Conservation (phyloP, 1,140 invertebrate genomes). For the Eciton burchellii region DNA sequence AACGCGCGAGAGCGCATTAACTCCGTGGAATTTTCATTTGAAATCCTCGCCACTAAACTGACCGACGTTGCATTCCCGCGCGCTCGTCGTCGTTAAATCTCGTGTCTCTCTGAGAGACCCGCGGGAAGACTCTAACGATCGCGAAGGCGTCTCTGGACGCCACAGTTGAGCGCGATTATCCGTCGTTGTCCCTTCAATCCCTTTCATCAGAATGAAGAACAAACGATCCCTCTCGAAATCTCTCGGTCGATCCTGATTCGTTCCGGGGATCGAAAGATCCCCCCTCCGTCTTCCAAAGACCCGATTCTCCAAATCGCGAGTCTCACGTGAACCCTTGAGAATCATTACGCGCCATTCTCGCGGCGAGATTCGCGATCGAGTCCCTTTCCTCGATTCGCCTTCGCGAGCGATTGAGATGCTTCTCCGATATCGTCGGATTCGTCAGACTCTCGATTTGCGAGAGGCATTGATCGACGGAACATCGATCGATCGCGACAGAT, state of each 20-base stretch:
- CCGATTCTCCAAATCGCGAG: not conserved
- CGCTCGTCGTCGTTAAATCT: conserved; percentile 40
- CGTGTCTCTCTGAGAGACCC: conserved; percentile 32
- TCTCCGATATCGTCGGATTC: not conserved
- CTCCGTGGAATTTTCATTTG: conserved; percentile 67
- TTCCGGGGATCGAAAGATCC: no score
- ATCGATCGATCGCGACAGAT: conserved; percentile 37
- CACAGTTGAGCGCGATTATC: not conserved
- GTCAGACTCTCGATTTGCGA: conserved; percentile 3
- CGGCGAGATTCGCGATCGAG: not conserved
- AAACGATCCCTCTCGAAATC: no score
- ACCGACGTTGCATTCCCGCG: conserved; percentile 51
- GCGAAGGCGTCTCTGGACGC: not conserved
- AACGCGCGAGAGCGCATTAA: conserved; percentile 54
- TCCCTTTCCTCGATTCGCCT: not conserved
- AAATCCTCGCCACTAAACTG: conserved; percentile 56
- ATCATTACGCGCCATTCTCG: no score
- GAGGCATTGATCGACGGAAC: not conserved
- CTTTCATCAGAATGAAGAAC: no score
- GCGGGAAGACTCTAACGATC: conserved; percentile 1
- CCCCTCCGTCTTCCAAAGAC: not conserved
- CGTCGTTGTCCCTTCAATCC: not conserved
- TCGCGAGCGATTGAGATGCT: not conserved
- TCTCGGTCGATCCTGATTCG: no score
- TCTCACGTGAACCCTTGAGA: not conserved